Base-by-base conservation (phyloP, 2,113 vertebrate species). In the Condylura cristata region DNA sequence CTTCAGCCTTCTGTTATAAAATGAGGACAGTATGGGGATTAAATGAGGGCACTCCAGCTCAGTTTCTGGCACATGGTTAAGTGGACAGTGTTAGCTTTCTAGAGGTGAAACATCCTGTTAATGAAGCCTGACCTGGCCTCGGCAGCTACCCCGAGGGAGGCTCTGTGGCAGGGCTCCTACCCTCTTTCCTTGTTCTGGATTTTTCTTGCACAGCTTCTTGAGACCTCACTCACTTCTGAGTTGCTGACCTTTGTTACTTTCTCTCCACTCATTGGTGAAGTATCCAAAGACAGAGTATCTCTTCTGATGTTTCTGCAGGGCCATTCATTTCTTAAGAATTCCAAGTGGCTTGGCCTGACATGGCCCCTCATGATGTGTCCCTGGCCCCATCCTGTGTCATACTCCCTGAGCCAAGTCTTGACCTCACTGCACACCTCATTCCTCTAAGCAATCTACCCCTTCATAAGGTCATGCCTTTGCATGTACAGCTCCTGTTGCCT, bases 201-300 rank as follows among this genome's bases (percentile, higher is more conserved):
- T 30, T 86, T 17, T 56, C 46, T 32, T 51, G n/a, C 48, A 28
- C 10, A n/a, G 18, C 1, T 7, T 14, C 32, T 4, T 34, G 37
- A 48, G 61, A 7, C 44, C 8, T 18, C 6, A 39, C 12, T 26
- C 18, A 8, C 48, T 8, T 13, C 22, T 0, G 0, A 41, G 71
- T 0, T 39, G 18, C 48, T 28, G 39, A 46, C 61, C 61, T 90
- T 5, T 10, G n/a, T 68, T 20, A 51, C 22, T 1, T 2, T 10
- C 14, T 76, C 32, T 39, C 76, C 37, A 34, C 11, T 2, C 37
- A 39, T 39, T 1, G 22, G 26, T 1, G 39, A 66, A 22, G 11
- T 34, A 51, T 93, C 65, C 7, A 2, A 6, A 26, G 56, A 44
- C 8, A 37, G 65, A 63, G 2, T 22, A 6, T 41, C 79, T 46